Evolutionary conservation across 2,113 vertebrate genomes (phyloP).

Genomic region (Xenopus borealis): DNA sequence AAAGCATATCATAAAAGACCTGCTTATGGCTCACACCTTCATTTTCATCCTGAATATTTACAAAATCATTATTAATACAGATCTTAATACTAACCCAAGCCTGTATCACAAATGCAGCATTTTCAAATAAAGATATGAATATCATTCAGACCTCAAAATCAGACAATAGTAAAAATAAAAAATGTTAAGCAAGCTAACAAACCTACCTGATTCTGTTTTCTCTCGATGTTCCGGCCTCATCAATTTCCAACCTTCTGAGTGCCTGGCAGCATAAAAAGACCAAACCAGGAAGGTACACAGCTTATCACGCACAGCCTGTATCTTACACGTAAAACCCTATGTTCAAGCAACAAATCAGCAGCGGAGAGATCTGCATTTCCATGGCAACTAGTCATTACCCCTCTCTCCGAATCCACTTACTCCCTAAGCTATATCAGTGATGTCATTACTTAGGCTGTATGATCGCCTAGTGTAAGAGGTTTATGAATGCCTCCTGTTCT

Average conservation of each 20-base stretch:
- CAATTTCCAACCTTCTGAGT: constrained; percentile 88
- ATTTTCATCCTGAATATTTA: no score
- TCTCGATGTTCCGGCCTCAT: constrained; percentile 77
- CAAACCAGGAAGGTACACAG: constrained; percentile 94
- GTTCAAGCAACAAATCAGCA: constrained; percentile 95
- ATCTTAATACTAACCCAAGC: no score
- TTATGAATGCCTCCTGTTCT: constrained; percentile 59
- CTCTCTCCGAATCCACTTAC: constrained; percentile 77
- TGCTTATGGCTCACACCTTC: no score
- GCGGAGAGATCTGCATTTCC: constrained; percentile 87
- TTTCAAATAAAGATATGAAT: no score
- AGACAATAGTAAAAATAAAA: neutral
- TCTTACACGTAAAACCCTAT: constrained; percentile 82
- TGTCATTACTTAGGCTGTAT: constrained; percentile 78
- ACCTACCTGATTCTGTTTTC: constrained; percentile 85
- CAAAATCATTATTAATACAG: no score
- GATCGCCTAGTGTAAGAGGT: constrained; percentile 53
- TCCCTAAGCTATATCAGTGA: constrained; percentile 81
- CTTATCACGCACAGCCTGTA: constrained; percentile 77
- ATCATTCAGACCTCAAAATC: no score
- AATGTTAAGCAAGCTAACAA: constrained; percentile 14
- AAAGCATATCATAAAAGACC: no score
- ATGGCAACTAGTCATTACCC: constrained; percentile 93
- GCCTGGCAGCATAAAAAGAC: constrained; percentile 91
- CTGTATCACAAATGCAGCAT: no score